Base-by-base conservation (phyloP, 2,888 invertebrate genomes). In the Dicycla oo region DNA sequence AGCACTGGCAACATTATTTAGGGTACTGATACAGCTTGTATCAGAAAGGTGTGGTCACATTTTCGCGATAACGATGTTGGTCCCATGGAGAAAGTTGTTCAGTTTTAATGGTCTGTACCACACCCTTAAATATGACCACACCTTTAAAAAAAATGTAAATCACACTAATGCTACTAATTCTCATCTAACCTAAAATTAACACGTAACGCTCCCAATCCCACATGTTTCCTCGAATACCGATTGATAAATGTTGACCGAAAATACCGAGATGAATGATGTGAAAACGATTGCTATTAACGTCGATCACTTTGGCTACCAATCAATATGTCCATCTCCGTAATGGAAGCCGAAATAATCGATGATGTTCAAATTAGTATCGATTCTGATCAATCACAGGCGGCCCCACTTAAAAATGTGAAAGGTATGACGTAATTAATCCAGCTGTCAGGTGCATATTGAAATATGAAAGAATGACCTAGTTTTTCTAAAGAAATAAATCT, bases 251-350 rank as follows among this genome's bases (percentile, higher is more conserved):
- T 68, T 67, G 30, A 67, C 60, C 58, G 8, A 75, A 75, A 68
- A 74, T 74, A 74, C 47, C 43, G 13, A 69, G 58, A 69, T 78
- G 73, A 73, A 69, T 73, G 69, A 74, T 70, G 81, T 45, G 69
- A 78, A 80, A 81, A 81, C 73, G 30, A 81, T 70, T 78, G 69
- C 78, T 74, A 70, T 80, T 78, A 81, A 67, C 66, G 81, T 81
- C 78, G 13, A 15, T 69, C 58, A 60, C 60, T 57, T 69, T 57
- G 43, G 81, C 58, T 57, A 57, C 18, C 63, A 73, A 81, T 80
- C 80, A 77, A 81, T 69, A 73, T 30, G 66, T 69, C 77, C 47
- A 60, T 60, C 40, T 65, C 34, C 5, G 45, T 73, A 63, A 77
- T 81, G 47, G 66, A 63, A 66, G 40, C 34, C n/a, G 23, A 62